phyloP scores from a whole-genome alignment of 2,797 vertebrate species.

The Sciurus carolinensis region DNA sequence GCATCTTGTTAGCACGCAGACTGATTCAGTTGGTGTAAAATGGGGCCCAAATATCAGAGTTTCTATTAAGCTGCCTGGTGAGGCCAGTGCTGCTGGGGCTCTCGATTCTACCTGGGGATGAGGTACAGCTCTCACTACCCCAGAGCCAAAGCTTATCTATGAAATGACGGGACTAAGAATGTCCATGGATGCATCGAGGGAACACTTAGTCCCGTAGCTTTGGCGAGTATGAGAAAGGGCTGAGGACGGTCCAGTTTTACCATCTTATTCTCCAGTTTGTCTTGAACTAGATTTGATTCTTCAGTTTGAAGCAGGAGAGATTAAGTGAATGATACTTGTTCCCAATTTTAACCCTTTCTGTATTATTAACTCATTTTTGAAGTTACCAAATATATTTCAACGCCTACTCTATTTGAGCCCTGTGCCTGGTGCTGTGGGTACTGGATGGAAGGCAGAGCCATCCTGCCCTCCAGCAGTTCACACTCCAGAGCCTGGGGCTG shows the following conservation, averaged over 20 bases:
- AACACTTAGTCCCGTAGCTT: neutral
- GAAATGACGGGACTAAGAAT: neutral
- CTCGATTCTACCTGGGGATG: neutral
- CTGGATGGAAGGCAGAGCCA: neutral
- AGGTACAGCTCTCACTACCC: neutral
- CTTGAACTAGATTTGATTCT: slow-evolving; percentile 25
- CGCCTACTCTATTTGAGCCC: neutral
- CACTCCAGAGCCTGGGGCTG: neutral
- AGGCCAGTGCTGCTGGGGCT: neutral
- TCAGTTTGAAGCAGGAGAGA: slow-evolving; percentile 31
- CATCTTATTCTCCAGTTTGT: neutral
- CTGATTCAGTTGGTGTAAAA: neutral
- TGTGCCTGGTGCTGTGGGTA: neutral
- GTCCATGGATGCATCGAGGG: neutral
- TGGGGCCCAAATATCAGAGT: neutral
- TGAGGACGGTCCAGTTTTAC: neutral
- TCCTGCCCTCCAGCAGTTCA: neutral
- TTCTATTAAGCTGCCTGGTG: neutral
- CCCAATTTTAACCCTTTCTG: neutral
- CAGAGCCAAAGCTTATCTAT: neutral
- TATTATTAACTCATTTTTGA: neutral
- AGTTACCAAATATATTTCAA: neutral
- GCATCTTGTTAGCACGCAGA: neutral
- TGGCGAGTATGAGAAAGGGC: neutral
- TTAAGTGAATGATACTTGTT: neutral